A percentile compares a stretch with the other conserved stretches of the same genome.
Evolutionary conservation across 35 echinoderm and acorn worm species (phyloP).

Genomic region (Lytechinus variegatus): DNA sequence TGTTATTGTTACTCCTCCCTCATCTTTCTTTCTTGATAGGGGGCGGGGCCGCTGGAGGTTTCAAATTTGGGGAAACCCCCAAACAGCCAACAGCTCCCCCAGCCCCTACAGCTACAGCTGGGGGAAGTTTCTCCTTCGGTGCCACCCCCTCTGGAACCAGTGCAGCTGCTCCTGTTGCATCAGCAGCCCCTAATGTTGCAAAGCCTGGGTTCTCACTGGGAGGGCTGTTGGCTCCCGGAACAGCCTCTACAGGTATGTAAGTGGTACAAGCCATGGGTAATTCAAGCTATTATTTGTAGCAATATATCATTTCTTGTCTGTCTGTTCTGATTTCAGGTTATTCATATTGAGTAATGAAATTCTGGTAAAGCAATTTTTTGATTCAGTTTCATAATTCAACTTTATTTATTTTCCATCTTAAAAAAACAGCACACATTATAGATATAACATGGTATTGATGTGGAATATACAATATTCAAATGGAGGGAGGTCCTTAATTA

Average conservation of each 20-base stretch:
- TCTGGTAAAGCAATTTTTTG: no score
- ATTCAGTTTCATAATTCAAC: no score
- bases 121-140: constrained; percentile 6
- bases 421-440: no score
- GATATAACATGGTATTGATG: no score
- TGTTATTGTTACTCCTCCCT: neutral
- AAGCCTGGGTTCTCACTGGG: neutral
- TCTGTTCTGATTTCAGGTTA: no score
- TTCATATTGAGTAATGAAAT: no score
- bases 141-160: neutral
- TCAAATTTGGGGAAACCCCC: neutral
- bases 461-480: no score
- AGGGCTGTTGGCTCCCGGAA: neutral
- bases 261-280: neutral
- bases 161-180: neutral
- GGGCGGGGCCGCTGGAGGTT: neutral
- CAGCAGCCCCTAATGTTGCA: neutral
- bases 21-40: neutral
- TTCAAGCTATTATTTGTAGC: neutral
- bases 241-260: neutral
- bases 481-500: no score
- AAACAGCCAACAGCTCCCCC: neutral
- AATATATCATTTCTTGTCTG: no score
- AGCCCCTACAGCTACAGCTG: neutral
- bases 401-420: no score